These are phyloP conservation scores for Philaethria dido DNA, from an alignment of 2,888 invertebrate species.

Conservation along the genomic window DNA sequence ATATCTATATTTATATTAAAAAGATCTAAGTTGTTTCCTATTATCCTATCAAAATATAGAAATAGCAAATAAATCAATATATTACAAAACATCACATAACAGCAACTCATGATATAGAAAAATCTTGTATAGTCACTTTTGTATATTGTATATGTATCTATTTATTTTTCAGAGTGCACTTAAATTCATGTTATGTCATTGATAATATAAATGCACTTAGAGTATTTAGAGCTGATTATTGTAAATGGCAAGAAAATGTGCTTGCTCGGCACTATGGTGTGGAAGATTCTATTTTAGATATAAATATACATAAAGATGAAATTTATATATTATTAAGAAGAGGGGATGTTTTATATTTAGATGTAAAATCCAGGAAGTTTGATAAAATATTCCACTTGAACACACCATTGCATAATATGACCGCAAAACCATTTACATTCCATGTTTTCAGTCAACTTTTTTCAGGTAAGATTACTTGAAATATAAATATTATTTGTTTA, in stretches of 20 bases:
- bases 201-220: constrained; percentile 33
- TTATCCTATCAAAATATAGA: too few relatives aligned
- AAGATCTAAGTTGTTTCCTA: too few relatives aligned
- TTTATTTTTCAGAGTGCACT: constrained; percentile 35
- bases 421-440: constrained; percentile 46
- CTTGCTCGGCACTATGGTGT: constrained; percentile 37
- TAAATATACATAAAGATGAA: constrained; percentile 39
- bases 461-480: constrained; percentile 49
- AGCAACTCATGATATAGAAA: too few relatives aligned
- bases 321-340: constrained; percentile 51
- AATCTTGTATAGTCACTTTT: not conserved
- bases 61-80: too few relatives aligned
- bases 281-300: constrained; percentile 16
- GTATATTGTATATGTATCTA: not conserved
- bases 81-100: too few relatives aligned
- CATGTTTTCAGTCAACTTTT: constrained; percentile 49
- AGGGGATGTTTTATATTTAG: constrained; percentile 48
- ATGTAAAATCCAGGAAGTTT: constrained; percentile 21
- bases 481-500: not conserved
- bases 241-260: constrained; percentile 25
- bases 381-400: constrained; percentile 24
- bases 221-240: constrained; percentile 25
- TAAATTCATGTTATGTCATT: constrained; percentile 37
- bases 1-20: too few relatives aligned
- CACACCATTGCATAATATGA: constrained; percentile 26